These are phyloP conservation scores for Rattus norvegicus DNA, from an alignment of 2,113 vertebrate genomes.

Conservation along the genomic window GRCr8 NC_086031.1:92038501-92039000, in stretches of 20 bases:
- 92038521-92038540: background rate
- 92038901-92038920: too few relatives aligned
- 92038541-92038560: background rate
- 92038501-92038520: background rate
- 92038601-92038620: background rate
- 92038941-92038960: too few relatives aligned
- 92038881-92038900: too few relatives aligned
- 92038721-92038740: too few relatives aligned
- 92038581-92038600: background rate
- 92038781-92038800: background rate
- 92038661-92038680: too few relatives aligned
- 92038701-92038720: too few relatives aligned
- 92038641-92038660: background rate
- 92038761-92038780: too few relatives aligned
- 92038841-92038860: background rate
- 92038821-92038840: background rate
- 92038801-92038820: background rate
- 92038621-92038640: background rate
- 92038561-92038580: background rate
- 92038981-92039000: background rate
- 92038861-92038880: too few relatives aligned
- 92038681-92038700: background rate
- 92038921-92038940: too few relatives aligned
- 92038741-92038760: background rate
- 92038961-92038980: too few relatives aligned